Evolutionary conservation across 2,113 vertebrate species (phyloP).

Genomic region (Sceloporus tristichus): DNA sequence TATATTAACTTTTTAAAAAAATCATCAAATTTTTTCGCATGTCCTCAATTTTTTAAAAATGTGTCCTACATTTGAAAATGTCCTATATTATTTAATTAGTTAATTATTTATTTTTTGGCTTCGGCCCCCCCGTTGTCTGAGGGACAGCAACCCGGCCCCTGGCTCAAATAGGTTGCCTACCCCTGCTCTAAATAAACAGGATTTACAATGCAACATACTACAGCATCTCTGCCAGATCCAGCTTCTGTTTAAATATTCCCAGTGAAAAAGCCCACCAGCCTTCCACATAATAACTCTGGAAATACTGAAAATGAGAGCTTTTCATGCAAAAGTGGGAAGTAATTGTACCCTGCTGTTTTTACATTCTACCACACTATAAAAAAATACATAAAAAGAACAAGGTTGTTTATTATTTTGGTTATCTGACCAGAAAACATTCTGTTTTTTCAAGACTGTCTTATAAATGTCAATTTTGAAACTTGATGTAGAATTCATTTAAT

Average conservation of each 20-base stretch:
- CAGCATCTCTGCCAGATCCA: not conserved
- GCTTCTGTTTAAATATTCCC: not conserved
- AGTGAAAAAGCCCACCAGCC: not conserved
- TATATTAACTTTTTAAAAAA: no score
- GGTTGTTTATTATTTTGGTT: not conserved
- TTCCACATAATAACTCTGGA: not conserved
- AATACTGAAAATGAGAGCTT: not conserved
- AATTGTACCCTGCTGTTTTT: not conserved
- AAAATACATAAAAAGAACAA: not conserved
- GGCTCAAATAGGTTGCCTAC: no score
- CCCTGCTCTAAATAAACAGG: no score
- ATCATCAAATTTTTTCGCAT: no score
- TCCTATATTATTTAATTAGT: no score
- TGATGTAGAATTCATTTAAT: not conserved
- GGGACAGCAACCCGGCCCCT: no score
- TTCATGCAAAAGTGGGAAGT: not conserved
- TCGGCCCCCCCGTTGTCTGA: no score
- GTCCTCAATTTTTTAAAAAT: no score
- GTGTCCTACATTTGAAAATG: no score
- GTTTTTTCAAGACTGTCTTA: not conserved
- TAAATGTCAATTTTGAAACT: not conserved
- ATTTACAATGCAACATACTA: not conserved
- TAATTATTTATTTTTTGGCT: no score
- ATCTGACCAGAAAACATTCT: not conserved
- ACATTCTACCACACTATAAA: not conserved